Evolutionary conservation across 2,797 vertebrate species (phyloP).

Genomic region (Alcedo atthis): DNA sequence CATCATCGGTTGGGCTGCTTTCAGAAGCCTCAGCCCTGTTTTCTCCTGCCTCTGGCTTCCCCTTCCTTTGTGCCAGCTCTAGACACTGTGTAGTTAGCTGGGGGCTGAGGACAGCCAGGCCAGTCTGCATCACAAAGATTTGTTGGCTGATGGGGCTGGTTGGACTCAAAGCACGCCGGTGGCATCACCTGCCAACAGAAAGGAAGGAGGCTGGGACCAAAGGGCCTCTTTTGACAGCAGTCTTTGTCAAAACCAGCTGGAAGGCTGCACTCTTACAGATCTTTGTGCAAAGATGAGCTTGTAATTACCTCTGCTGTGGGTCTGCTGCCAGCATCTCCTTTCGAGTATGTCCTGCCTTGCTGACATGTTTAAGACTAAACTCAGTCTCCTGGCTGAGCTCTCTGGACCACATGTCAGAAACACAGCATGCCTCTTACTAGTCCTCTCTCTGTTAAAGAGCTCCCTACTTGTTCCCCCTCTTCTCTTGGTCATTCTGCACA

Average conservation of each 20-base stretch:
- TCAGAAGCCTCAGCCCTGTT: not conserved
- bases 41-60: not conserved
- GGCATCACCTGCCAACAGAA: not conserved
- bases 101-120: not conserved
- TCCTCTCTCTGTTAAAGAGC: not conserved
- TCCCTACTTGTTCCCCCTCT: not conserved
- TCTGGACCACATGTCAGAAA: not conserved
- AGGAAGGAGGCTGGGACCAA: not conserved
- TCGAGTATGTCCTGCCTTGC: not conserved
- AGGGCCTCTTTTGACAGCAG: not conserved
- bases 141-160: not conserved
- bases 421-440: not conserved
- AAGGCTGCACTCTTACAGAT: not conserved
- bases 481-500: not conserved
- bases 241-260: not conserved
- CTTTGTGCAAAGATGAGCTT: not conserved
- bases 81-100: not conserved
- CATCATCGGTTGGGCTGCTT: not conserved
- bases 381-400: not conserved
- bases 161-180: fast-evolving
- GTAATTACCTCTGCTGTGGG: not conserved
- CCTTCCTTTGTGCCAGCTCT: not conserved
- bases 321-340: not conserved
- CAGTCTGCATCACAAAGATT: fast-evolving
- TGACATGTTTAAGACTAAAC: not conserved